Evolutionary conservation across 1,140 invertebrate species (phyloP).

Genomic region (Ridgeia piscesae): DNA sequence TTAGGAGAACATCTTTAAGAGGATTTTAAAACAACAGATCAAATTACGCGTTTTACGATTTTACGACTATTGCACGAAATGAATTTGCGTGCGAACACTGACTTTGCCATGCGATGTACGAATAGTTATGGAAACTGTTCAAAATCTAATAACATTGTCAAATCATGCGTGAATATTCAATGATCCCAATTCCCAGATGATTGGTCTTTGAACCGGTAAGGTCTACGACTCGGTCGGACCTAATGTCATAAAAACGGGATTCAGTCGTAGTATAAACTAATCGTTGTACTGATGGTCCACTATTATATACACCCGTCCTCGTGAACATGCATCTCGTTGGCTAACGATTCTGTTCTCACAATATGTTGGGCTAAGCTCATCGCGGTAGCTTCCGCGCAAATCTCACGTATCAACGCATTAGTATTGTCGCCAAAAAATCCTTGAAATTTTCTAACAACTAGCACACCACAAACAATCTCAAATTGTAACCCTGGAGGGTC

Average conservation of each 20-base stretch:
- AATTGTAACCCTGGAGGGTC: no score
- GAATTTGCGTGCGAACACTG: not conserved
- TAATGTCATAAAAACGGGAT: not conserved
- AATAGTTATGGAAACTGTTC: not conserved
- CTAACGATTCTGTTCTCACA: not conserved
- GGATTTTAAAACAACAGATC: no score
- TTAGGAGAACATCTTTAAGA: no score
- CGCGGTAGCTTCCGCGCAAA: not conserved
- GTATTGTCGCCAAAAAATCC: no score
- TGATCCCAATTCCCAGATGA: not conserved
- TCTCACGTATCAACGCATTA: not conserved
- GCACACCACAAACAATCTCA: no score
- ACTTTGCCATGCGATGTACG: not conserved
- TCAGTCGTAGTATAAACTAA: not conserved
- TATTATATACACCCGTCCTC: not conserved
- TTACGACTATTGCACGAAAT: not conserved
- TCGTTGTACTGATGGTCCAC: no score
- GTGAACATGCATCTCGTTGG: not conserved
- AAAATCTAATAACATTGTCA: not conserved
- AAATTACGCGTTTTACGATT: no score
- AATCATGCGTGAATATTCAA: not conserved
- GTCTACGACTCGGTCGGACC: not conserved
- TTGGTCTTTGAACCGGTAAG: not conserved
- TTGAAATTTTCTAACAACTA: no score
- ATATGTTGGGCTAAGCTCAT: not conserved